Conservation (phyloP, 2,797 vertebrate genomes). For the Tragelaphus oryx region DNA sequence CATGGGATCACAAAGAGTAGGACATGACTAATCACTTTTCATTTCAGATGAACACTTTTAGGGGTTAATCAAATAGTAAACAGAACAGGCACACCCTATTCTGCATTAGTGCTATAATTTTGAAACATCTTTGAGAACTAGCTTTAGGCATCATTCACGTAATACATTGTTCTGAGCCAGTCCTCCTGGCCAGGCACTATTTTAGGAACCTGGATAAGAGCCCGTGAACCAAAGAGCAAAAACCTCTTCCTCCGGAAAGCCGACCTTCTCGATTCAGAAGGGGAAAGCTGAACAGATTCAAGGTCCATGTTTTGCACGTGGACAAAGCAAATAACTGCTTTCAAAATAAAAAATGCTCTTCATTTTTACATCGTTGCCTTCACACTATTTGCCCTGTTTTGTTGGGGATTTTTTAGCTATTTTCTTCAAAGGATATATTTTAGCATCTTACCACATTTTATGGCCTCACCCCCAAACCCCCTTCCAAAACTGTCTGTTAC, state of each 20-base stretch:
- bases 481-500: not conserved
- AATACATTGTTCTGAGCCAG: rapidly evolving
- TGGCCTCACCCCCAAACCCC: not conserved
- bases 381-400: too few relatives aligned
- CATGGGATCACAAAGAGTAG: too few relatives aligned
- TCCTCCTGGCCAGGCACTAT: not conserved
- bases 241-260: not conserved
- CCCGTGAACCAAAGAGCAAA: not conserved
- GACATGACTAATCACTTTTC: not conserved
- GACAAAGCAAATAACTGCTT: not conserved
- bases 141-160: not conserved
- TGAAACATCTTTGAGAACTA: not conserved
- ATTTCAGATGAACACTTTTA: not conserved
- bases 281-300: not conserved
- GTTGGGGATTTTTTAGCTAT: not conserved
- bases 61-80: not conserved
- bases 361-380: not conserved
- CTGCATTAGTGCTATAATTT: not conserved
- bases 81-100: rapidly evolving
- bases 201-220: not conserved
- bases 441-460: not conserved
- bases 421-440: not conserved
- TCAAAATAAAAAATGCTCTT: not conserved
- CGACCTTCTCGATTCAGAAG: not conserved
- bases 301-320: not conserved